These are phyloP conservation scores for Ochropleura leucogaster DNA, from an alignment of 2,888 invertebrate genomes.

Conservation along the genomic window DNA sequence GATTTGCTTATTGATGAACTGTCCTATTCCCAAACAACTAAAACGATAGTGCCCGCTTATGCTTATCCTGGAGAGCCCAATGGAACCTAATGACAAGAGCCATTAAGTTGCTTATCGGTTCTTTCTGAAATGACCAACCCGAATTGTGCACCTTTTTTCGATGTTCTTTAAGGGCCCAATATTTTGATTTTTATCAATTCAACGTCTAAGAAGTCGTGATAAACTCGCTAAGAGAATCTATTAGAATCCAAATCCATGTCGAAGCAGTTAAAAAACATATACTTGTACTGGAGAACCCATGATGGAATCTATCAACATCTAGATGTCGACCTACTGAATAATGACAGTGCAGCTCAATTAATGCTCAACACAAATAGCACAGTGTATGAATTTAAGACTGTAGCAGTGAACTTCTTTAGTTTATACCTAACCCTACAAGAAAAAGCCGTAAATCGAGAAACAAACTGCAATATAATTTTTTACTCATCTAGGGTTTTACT, in stretches of 20 bases:
- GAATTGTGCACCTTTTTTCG: no score
- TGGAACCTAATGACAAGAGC: background rate
- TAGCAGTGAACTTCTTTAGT: background rate
- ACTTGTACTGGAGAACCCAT: background rate
- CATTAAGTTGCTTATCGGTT: no score
- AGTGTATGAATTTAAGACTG: background rate
- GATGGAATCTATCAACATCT: background rate
- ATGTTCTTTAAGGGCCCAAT: no score
- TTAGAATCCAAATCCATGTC: no score
- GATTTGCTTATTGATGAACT: no score
- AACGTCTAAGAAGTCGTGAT: background rate
- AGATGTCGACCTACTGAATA: background rate
- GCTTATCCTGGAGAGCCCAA: background rate
- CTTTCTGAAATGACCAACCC: no score
- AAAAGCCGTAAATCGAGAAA: background rate
- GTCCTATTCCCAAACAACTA: background rate
- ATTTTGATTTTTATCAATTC: no score
- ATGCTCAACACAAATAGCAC: background rate
- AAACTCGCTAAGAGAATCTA: background rate
- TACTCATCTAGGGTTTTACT: background rate
- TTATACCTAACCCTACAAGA: background rate
- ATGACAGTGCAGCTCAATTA: background rate
- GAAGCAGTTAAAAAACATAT: background rate
- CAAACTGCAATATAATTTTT: background rate
- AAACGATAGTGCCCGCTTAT: background rate